phyloP scores from a whole-genome alignment of 2,797 vertebrate species.

The Myripristis jacobus region DNA sequence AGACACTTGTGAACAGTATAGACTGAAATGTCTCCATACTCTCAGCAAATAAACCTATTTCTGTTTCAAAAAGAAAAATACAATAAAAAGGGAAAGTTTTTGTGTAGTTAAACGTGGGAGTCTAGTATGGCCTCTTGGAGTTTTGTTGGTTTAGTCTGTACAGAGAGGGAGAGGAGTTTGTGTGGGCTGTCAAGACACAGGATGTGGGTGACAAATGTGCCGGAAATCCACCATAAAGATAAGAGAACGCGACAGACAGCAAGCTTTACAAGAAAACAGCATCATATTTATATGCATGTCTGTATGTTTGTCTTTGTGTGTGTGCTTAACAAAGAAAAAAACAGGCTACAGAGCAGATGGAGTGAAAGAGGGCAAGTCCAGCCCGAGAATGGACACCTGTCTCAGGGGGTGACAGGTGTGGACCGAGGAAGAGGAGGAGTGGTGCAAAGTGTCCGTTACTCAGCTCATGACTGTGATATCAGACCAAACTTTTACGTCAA shows the following conservation, averaged over 20 bases:
- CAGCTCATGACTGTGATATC: not conserved
- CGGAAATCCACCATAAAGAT: slow-evolving; percentile 75
- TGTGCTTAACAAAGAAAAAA: slow-evolving; percentile 21
- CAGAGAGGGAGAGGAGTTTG: slow-evolving; percentile 13
- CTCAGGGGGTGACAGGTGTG: not conserved
- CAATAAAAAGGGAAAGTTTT: not conserved
- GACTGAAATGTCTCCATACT: not conserved
- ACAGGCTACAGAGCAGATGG: not conserved
- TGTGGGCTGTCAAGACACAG: slow-evolving; percentile 59
- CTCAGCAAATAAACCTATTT: not conserved
- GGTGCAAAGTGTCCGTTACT: not conserved
- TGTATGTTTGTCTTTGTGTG: slow-evolving; percentile 2
- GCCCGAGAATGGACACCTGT: slow-evolving; percentile 13
- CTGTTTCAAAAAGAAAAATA: not conserved
- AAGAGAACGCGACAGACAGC: slow-evolving; percentile 41
- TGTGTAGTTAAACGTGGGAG: slow-evolving; percentile 25
- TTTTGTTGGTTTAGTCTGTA: slow-evolving; percentile 8
- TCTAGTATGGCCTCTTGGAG: slow-evolving; percentile 3
- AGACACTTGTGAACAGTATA: slow-evolving; percentile 2
- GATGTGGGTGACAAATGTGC: slow-evolving; percentile 73
- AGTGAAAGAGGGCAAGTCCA: not conserved
- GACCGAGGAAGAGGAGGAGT: not conserved
- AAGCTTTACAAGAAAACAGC: not conserved
- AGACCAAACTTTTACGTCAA: no score
- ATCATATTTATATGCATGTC: not conserved